Evolutionary conservation across 2,888 invertebrate genomes (phyloP).

Genomic region (Synergus japonicus): DNA sequence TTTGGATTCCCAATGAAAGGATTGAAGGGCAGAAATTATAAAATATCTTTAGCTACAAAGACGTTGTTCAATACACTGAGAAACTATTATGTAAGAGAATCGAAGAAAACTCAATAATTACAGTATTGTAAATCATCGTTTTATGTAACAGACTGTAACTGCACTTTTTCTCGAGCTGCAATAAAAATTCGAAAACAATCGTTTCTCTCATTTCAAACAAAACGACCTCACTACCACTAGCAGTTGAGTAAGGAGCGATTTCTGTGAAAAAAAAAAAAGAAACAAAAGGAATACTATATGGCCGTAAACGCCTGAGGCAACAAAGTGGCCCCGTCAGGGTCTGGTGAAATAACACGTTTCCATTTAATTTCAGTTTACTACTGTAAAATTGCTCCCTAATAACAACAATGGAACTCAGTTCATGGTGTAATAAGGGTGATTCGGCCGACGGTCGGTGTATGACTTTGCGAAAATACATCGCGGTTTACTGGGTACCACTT

Average conservation of each 20-base stretch:
- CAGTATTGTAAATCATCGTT: too few species aligned
- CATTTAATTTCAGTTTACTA: slow-evolving; percentile 74
- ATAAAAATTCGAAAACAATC: not conserved
- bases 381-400: slow-evolving; percentile 74
- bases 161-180: not conserved
- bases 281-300: not conserved
- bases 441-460: slow-evolving; percentile 39
- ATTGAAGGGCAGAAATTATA: too few species aligned
- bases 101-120: too few species aligned
- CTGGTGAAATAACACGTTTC: slow-evolving; percentile 68
- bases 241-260: not conserved
- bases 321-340: not conserved
- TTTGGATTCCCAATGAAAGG: too few species aligned
- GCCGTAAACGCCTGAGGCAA: slow-evolving; percentile 21
- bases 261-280: not conserved
- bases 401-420: slow-evolving; percentile 65
- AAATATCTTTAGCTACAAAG: too few species aligned
- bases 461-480: slow-evolving; percentile 15
- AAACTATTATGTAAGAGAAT: too few species aligned
- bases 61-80: too few species aligned
- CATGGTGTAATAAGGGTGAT: slow-evolving; percentile 51
- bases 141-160: not conserved
- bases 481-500: not conserved
- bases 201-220: not conserved
- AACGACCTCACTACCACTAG: not conserved